phyloP scores from a whole-genome alignment of 2,888 invertebrate species.

The Mystacides longicornis region DNA sequence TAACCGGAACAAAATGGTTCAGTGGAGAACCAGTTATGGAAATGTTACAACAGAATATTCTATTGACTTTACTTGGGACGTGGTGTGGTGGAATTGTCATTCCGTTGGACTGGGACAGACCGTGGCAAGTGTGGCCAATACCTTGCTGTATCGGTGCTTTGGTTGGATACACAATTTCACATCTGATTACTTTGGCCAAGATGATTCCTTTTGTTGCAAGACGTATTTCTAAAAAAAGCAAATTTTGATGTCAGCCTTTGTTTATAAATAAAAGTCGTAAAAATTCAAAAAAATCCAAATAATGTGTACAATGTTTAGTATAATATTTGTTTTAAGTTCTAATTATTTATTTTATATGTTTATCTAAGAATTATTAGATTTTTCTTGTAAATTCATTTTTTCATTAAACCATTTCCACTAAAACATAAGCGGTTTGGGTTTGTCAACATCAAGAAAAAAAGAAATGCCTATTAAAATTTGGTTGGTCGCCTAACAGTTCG shows the following conservation, averaged over 20 bases:
- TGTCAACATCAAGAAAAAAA: too few species aligned
- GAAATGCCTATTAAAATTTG: too few species aligned
- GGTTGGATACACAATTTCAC: conserved; percentile 51
- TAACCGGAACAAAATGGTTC: conserved; percentile 46
- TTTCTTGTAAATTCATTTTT: not conserved
- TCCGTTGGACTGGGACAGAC: conserved; percentile 85
- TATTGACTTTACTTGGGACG: conserved; percentile 61
- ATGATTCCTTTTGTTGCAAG: conserved; percentile 21
- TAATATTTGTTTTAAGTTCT: not conserved
- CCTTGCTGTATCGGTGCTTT: conserved; percentile 64
- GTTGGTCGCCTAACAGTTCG: too few species aligned
- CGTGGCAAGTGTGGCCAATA: conserved; percentile 80
- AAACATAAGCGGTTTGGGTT: too few species aligned
- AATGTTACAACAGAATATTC: conserved; percentile 51
- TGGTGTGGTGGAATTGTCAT: conserved; percentile 82
- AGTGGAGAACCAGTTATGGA: conserved; percentile 47
- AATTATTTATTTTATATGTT: not conserved
- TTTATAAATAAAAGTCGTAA: not conserved
- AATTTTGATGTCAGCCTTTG: conserved; percentile 8
- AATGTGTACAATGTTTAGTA: not conserved
- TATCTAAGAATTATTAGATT: not conserved
- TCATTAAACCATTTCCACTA: not conserved
- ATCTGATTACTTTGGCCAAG: conserved; percentile 48
- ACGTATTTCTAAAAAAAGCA: conserved; percentile 19
- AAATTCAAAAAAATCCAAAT: not conserved